Evolutionary conservation across 2,888 invertebrate genomes (phyloP).

Genomic region (Panopea generosa): DNA sequence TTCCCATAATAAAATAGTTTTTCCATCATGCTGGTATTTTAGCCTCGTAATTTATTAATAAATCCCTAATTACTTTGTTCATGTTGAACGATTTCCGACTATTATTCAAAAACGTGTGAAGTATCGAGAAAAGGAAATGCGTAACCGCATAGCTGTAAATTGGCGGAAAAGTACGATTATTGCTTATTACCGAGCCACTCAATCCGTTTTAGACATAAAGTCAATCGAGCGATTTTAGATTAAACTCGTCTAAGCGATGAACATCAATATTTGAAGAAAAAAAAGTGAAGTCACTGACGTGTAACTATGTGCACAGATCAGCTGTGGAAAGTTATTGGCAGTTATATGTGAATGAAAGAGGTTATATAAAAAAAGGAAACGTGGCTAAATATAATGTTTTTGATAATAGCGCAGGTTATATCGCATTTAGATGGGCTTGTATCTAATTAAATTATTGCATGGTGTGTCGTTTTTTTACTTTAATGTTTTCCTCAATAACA

Average conservation of each 20-base stretch:
- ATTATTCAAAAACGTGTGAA: constrained; percentile 5
- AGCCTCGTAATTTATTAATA: too few species aligned
- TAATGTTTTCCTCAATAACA: too few species aligned
- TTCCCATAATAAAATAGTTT: too few species aligned
- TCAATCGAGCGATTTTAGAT: constrained; percentile 34
- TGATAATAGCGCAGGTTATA: too few species aligned
- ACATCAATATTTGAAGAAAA: constrained; percentile 54
- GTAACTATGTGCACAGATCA: constrained; percentile 9
- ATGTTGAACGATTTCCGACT: not conserved
- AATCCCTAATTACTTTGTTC: not conserved
- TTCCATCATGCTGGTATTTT: too few species aligned
- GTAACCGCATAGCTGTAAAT: not conserved
- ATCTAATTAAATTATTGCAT: too few species aligned
- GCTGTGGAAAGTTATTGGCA: not conserved
- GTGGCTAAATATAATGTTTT: too few species aligned
- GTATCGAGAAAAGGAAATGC: constrained; percentile 3
- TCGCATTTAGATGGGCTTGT: too few species aligned
- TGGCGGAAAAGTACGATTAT: constrained; percentile 37
- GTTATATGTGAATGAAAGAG: too few species aligned
- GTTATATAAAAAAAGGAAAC: too few species aligned
- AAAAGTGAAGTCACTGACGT: constrained; percentile 20
- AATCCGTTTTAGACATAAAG: constrained; percentile 49
- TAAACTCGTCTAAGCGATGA: constrained; percentile 14
- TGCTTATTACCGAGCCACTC: constrained; percentile 35
- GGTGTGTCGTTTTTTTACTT: too few species aligned